phyloP scores from a whole-genome alignment of 2,113 vertebrate genomes.

The Lepus americanus region DNA sequence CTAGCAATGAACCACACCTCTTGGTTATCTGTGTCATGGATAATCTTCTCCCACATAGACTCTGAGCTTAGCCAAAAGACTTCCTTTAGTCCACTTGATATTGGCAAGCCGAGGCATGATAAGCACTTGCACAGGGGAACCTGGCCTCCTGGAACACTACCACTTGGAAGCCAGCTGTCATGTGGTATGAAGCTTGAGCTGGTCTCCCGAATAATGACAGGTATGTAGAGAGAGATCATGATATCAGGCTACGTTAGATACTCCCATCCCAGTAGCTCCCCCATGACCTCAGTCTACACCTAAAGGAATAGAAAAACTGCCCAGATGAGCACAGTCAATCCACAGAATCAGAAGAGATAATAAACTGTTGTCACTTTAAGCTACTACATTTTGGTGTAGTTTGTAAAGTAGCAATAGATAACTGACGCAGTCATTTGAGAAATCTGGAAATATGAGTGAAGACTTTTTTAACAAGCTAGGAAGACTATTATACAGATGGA shows the following conservation, averaged over 20 bases:
- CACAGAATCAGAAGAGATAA: conserved; percentile 13
- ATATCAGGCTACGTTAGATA: background rate
- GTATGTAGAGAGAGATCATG: background rate
- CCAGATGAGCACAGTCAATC: background rate
- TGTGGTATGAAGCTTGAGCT: conserved; percentile 2
- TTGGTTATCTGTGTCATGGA: background rate
- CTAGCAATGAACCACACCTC: background rate
- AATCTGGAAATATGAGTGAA: background rate
- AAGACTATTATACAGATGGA: background rate
- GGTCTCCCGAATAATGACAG: background rate
- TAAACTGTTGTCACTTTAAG: background rate
- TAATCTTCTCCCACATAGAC: background rate
- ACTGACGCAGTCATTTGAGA: background rate
- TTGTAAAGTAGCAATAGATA: conserved; percentile 11
- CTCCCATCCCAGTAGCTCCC: background rate
- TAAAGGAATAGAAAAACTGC: background rate
- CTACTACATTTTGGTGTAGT: background rate
- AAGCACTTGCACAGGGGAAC: conserved; percentile 33
- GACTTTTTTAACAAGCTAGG: background rate
- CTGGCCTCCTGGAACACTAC: conserved; percentile 27
- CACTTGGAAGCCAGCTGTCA: background rate
- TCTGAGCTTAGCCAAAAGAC: conserved; percentile 32
- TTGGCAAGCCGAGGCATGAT: background rate
- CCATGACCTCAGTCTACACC: background rate
- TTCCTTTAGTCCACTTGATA: conserved; percentile 36